Evolutionary conservation across 2,888 invertebrate species (phyloP), one percentile per base, ranked within the genome.

Genomic region (Parthenolecanium corni): DNA sequence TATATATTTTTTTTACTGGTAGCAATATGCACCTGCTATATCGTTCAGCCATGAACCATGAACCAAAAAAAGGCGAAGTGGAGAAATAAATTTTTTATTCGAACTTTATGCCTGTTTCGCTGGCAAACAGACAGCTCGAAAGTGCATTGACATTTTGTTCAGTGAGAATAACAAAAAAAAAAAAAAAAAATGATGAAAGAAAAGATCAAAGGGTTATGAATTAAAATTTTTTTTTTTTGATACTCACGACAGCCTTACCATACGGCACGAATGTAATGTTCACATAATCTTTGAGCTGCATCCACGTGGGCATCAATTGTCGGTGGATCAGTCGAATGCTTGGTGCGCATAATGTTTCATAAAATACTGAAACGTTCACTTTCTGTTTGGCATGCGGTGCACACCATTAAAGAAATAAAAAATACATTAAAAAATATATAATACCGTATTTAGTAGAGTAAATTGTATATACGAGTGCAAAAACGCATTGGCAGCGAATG

Each of bases 281-380:
- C 14, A 62, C 24, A 31, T 62, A 53, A 3, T 71, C 68, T 6
- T 79, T 67, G 66, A 72, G 68, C 25, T 73, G 68, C 53, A 71
- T 71, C 38, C 77, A 67, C 0, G 72, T 70, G 0, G 78, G 76
- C 44, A 71, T 69, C 4, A 80, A 70, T 68, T 80, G 77, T 2
- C 71, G 68, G 1, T 65, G 72, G 24, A 80, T 73, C 67, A 79
- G 80, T 23, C 68, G 66, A 3, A 73, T 73, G 66, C 79, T 79
- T 69, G 79, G 79, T 0, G 76, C 75, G 68, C 80, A 80, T 16
- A 79, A 70, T 1, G 78, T 72, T 70, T 80, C 80, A 68, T 80
- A 80, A 69, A 77, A 80, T 12, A 80, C 72, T 1, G 74, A 73
- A 1, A 80, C 74, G 53, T 63, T 53, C 25, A 63, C 53, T 47